Conservation (phyloP, 2,888 invertebrate genomes). For the Ophioninae sp. region DNA sequence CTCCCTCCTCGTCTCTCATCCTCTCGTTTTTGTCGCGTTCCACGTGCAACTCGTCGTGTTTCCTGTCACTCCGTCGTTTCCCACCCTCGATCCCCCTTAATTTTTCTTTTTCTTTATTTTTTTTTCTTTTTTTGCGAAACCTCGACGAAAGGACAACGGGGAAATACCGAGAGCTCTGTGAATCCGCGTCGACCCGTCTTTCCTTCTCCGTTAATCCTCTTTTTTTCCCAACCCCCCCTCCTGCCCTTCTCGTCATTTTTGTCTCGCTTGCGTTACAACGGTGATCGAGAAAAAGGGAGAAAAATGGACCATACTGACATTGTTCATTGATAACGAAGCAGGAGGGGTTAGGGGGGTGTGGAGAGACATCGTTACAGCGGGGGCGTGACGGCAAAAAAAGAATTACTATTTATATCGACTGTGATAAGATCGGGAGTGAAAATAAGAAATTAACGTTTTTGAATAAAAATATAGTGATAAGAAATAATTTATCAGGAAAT, state of each 20-base stretch:
- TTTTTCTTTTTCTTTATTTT: neutral
- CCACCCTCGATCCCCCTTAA: neutral
- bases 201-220: slow-evolving; percentile 38
- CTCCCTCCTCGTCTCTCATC: slow-evolving; percentile 40
- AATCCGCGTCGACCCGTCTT: slow-evolving; percentile 60
- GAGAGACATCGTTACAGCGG: too few relatives aligned
- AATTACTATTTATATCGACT: slow-evolving; percentile 78
- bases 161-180: slow-evolving; percentile 21
- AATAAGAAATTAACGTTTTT: neutral
- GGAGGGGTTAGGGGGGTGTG: neutral
- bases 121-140: slow-evolving; percentile 53
- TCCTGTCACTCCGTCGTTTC: neutral
- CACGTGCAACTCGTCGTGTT: neutral
- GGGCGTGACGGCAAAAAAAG: slow-evolving; percentile 19
- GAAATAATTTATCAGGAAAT: slow-evolving; percentile 69
- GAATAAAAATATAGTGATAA: slow-evolving; percentile 63
- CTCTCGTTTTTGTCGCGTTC: neutral
- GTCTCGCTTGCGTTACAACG: slow-evolving; percentile 39
- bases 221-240: too few relatives aligned
- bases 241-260: neutral
- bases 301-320: slow-evolving; percentile 53
- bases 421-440: slow-evolving; percentile 53
- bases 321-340: slow-evolving; percentile 47
- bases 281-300: slow-evolving; percentile 48
- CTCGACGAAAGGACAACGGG: slow-evolving; percentile 25